These are phyloP conservation scores for Danionella cerebrum DNA, from an alignment of 2,113 vertebrate species.

Conservation along the genomic window DNA sequence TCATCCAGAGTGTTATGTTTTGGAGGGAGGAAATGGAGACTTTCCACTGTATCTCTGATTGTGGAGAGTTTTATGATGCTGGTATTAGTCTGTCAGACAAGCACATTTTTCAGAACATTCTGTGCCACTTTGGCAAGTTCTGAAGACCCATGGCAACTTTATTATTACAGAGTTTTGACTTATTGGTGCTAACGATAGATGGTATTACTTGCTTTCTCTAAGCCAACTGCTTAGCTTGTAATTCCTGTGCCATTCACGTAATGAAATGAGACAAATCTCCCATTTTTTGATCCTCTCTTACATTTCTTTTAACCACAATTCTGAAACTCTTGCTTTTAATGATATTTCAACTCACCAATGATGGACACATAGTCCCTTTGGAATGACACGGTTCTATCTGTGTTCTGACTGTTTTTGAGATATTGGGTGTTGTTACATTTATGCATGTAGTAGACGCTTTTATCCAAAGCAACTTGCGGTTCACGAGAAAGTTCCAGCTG, in stretches of 20 bases:
- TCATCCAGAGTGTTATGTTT: slow-evolving; percentile 15
- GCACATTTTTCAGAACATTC: not conserved
- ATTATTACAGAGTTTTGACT: not conserved
- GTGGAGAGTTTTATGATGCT: not conserved
- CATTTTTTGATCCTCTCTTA: not conserved
- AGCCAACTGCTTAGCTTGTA: not conserved
- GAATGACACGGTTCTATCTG: no score
- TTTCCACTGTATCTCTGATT: slow-evolving; percentile 26
- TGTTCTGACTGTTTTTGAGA: no score
- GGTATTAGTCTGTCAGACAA: slow-evolving; percentile 18
- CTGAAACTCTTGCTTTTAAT: no score
- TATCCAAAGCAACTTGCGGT: no score
- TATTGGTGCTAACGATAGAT: not conserved
- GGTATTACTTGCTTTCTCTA: not conserved
- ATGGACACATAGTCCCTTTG: no score
- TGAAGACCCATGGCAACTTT: not conserved
- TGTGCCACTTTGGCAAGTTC: not conserved
- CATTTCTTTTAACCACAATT: no score
- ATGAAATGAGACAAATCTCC: not conserved
- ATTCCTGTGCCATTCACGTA: not conserved
- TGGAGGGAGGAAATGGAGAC: not conserved
- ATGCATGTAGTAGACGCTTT: no score
- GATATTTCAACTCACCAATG: no score
- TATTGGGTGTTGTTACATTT: no score
- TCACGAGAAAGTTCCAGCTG: no score